A percentile compares a stretch with the other conserved stretches of the same genome.
Conservation (phyloP, 2,888 invertebrate species). For the Troglohyphantes excavatus region DNA sequence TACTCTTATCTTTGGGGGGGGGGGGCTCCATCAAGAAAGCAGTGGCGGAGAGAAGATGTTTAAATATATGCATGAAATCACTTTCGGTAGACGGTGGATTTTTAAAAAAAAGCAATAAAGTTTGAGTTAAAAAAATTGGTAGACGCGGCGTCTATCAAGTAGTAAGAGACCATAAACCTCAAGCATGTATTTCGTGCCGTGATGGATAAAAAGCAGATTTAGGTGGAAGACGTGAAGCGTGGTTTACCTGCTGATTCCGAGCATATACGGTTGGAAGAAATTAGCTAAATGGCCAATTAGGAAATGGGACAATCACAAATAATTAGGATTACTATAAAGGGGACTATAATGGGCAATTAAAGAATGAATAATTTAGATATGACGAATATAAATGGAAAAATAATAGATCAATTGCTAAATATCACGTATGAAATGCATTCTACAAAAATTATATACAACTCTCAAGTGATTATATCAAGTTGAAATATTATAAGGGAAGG, state of each 20-base stretch:
- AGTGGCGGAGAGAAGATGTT: slow-evolving; percentile 24
- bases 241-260: background rate
- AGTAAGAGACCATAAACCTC: slow-evolving; percentile 36
- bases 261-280: no score
- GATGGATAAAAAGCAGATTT: background rate
- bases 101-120: slow-evolving; percentile 52
- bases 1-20: background rate
- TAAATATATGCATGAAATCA: slow-evolving; percentile 68
- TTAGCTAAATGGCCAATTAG: no score
- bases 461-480: no score
- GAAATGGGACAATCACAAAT: no score
- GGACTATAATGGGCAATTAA: no score
- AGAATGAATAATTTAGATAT: no score
- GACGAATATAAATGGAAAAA: no score
- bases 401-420: no score
- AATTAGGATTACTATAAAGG: no score
- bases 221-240: background rate
- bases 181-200: slow-evolving; percentile 25
- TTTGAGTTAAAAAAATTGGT: slow-evolving; percentile 5
- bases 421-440: no score
- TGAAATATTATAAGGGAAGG: no score
- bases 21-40: slow-evolving; percentile 1
- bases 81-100: slow-evolving; percentile 34
- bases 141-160: background rate
- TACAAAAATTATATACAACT: no score